phyloP scores from a whole-genome alignment of 2,888 invertebrate genomes.

The Deroplatys truncata region DNA sequence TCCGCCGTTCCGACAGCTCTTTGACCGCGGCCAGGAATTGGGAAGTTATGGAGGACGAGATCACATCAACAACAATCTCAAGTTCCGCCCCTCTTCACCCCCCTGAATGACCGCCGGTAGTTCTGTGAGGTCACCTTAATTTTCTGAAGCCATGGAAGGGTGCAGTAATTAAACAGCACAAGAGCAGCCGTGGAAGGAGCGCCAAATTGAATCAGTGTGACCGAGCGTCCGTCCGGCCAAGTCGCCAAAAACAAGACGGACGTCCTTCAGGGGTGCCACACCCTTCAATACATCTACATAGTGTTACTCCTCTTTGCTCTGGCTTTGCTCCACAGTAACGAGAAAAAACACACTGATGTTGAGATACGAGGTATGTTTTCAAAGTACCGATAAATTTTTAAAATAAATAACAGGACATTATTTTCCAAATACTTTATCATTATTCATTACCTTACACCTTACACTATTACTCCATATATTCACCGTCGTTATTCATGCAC shows the following conservation, averaged over 20 bases:
- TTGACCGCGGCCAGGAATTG: slow-evolving; percentile 11
- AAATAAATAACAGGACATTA: too few relatives aligned
- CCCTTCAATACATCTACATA: not conserved
- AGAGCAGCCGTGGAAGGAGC: slow-evolving; percentile 7
- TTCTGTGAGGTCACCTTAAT: slow-evolving; percentile 25
- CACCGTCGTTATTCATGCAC: too few relatives aligned
- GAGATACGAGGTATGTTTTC: too few relatives aligned
- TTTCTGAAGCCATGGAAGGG: slow-evolving; percentile 5
- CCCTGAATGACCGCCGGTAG: not conserved
- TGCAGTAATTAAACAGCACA: slow-evolving; percentile 28
- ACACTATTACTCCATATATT: too few relatives aligned
- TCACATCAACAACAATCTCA: slow-evolving; percentile 27
- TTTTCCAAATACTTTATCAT: too few relatives aligned
- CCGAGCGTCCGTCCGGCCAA: not conserved
- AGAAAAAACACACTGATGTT: too few relatives aligned
- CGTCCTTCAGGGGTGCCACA: not conserved
- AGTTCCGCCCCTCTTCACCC: not conserved
- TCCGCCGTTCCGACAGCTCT: not conserved
- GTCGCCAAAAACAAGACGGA: slow-evolving; percentile 8
- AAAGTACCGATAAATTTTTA: too few relatives aligned
- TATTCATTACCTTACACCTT: too few relatives aligned
- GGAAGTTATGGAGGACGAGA: slow-evolving; percentile 24
- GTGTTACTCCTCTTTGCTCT: not conserved
- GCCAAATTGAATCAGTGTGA: slow-evolving; percentile 15
- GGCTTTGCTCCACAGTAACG: too few relatives aligned